These are phyloP conservation scores for Anagyrus pseudococci DNA, from an alignment of 2,888 invertebrate genomes.

Conservation along the genomic window DNA sequence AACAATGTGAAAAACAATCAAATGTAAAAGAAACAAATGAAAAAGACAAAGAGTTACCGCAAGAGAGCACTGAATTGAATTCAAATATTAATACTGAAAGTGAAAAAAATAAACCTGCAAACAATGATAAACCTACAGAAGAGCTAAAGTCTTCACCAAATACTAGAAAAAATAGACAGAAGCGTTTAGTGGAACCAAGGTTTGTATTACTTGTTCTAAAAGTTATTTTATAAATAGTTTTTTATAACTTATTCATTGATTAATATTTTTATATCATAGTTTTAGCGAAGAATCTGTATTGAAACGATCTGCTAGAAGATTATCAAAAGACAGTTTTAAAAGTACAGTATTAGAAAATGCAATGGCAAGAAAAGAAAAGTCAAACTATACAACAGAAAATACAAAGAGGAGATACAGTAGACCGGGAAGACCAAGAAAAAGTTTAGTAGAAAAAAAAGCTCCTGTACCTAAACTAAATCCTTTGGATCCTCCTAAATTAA, in stretches of 20 bases:
- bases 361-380: conserved; percentile 76
- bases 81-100: conserved; percentile 6
- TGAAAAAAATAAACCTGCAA: conserved; percentile 28
- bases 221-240: conserved; percentile 15
- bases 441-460: conserved; percentile 37
- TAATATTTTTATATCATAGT: conserved; percentile 4
- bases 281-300: conserved; percentile 55
- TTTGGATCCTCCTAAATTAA: background rate
- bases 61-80: background rate
- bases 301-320: conserved; percentile 71
- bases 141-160: conserved; percentile 37
- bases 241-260: conserved; percentile 7
- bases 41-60: background rate
- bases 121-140: conserved; percentile 33
- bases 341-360: conserved; percentile 73
- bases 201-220: conserved; percentile 40
- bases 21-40: conserved; percentile 14
- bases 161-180: conserved; percentile 51
- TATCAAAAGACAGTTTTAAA: conserved; percentile 67
- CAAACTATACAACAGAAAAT: conserved; percentile 65
- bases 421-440: conserved; percentile 56
- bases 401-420: conserved; percentile 53
- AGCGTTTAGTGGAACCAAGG: conserved; percentile 51
- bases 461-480: conserved; percentile 34
- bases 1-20: conserved; percentile 33